Percentiles rank a stretch among this genome's conserved stretches.
phyloP scores from a whole-genome alignment of 1,140 invertebrate species.

The Batillaria attramentaria region DNA sequence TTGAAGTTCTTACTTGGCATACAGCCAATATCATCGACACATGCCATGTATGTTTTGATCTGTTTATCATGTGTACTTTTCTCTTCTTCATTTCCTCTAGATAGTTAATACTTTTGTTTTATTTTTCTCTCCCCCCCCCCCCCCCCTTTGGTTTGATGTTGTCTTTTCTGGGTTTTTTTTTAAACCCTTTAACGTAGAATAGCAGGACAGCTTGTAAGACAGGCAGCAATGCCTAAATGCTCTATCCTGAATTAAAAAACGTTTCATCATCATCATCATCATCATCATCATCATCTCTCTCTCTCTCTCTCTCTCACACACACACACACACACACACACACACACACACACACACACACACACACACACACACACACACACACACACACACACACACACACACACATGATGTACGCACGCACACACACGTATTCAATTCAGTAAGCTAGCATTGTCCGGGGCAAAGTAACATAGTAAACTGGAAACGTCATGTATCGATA shows the following conservation, averaged over 20 bases:
- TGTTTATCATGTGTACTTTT: no score
- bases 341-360: constrained; percentile 14
- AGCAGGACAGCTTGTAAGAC: no score
- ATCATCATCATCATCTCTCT: background rate
- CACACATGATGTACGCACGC: constrained; percentile 1
- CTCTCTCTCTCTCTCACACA: background rate
- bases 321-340: constrained; percentile 12
- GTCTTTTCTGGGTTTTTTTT: background rate
- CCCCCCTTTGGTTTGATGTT: background rate
- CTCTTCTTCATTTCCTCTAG: background rate
- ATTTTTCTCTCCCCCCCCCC: background rate
- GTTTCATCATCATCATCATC: background rate
- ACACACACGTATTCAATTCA: no score
- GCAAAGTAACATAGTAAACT: no score
- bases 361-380: constrained; percentile 6
- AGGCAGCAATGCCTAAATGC: no score
- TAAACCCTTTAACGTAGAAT: background rate
- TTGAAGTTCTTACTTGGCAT: no score
- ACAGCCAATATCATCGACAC: no score
- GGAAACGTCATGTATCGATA: no score
- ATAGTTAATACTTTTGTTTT: background rate
- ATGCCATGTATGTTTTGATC: no score
- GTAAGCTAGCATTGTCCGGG: no score
- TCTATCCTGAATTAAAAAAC: background rate
- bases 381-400: background rate